Base-by-base conservation (phyloP, 2,113 vertebrate species). In the Corynorhinus townsendii region DNA sequence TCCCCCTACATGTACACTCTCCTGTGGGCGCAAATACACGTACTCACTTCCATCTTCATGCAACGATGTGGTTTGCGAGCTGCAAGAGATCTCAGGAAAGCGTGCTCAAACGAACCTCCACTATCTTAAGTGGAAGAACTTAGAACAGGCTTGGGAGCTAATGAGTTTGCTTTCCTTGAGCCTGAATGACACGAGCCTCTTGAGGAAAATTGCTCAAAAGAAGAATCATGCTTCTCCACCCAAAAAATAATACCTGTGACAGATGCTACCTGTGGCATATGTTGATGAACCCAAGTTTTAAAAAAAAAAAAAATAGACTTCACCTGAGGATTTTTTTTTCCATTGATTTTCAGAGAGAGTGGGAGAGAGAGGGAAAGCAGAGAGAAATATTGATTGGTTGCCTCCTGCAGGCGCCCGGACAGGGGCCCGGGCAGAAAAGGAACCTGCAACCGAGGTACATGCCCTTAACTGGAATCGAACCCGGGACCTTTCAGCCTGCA, bases 101-200 rank as follows among this genome's bases (percentile, higher is more conserved):
- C 20, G 71, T 45, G 8, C 35, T 3, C 22, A 38, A 30, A 15
- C 19, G 22, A 22, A 8, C 40, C 11, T 79, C 43, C 19, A 10
- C 52, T 49, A 6, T 43, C 45, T 38, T 54, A 40, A 43, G 5
- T 3, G 11, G 20, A 83, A 64, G 66, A 40, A 69, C 5, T n/a
- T n/a, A 0, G 11, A 92, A n/a, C n/a, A 10, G 16, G 1, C 43
- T 15, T 43, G 3, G 26, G 47, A 68, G 43, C 22, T 28, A 15
- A 38, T 35, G 7, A 35, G 28, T 79, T 79, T 16, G 14, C 22
- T 85, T 52, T 54, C 7, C 4, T 35, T 30, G 20, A 62, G 33
- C 7, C 14, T 8, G 24, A n/a, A 54, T 15, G 14, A 0, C 4
- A 2, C 3, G 2, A 83, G 5, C 6, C n/a, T 45, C 26, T 71